These are phyloP conservation scores for Caenorhabditis brenneri DNA, from an alignment of 1,140 invertebrate species.

Conservation along the genomic window DNA sequence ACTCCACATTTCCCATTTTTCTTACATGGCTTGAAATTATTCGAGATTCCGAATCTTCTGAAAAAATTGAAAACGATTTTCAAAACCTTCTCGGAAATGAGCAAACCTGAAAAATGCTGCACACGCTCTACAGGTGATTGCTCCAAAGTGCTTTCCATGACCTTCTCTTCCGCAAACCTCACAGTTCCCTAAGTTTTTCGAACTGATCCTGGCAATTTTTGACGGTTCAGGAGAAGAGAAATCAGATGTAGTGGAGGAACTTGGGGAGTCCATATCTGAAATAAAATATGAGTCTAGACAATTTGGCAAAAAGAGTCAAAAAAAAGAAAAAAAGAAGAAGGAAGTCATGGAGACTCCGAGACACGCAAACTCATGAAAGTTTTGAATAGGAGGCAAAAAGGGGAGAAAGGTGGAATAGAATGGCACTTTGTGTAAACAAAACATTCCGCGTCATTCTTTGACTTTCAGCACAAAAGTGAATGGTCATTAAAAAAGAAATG, in stretches of 20 bases:
- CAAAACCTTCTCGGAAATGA: not conserved
- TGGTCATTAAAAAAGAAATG: too few species aligned
- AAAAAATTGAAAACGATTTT: not conserved
- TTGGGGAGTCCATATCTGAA: not conserved
- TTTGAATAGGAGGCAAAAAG: not conserved
- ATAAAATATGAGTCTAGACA: not conserved
- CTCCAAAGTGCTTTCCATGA: not conserved
- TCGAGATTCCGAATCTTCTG: not conserved
- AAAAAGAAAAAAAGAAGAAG: not conserved
- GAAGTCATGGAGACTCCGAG: too few species aligned
- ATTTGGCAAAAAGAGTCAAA: not conserved
- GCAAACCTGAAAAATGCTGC: not conserved
- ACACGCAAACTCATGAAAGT: too few species aligned
- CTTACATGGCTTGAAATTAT: not conserved
- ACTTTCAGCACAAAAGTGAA: too few species aligned
- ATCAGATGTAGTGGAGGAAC: too few species aligned
- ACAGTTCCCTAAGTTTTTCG: not conserved
- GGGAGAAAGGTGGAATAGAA: not conserved
- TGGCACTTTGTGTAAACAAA: not conserved
- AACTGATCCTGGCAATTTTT: not conserved
- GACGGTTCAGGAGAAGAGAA: not conserved
- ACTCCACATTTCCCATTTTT: not conserved
- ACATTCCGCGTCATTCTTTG: too few species aligned
- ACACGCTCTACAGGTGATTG: not conserved
- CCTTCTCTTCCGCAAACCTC: not conserved